Evolutionary conservation across 1,140 invertebrate genomes (phyloP).

Genomic region (Fopius arisanus): DNA sequence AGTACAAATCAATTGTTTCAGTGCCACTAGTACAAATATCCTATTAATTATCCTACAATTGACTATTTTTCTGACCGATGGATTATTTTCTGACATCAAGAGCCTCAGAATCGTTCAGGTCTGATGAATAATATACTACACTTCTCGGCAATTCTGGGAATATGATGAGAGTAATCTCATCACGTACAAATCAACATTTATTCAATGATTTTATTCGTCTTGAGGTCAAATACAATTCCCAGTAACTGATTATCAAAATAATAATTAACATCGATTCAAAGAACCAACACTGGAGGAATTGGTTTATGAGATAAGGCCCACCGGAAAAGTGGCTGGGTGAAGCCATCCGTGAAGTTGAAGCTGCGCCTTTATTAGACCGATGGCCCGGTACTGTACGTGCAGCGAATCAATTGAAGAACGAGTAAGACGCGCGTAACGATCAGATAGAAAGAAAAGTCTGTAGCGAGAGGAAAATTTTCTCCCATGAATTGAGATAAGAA

Average conservation of each 20-base stretch:
- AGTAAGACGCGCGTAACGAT: background rate
- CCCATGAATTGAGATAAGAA: constrained; percentile 33
- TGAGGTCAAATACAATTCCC: no score
- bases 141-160: no score
- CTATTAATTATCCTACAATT: no score
- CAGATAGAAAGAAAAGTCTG: background rate
- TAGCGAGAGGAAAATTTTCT: background rate
- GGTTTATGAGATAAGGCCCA: background rate
- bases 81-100: no score
- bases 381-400: constrained; percentile 40
- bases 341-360: constrained; percentile 14
- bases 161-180: no score
- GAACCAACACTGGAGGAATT: background rate
- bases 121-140: no score
- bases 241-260: background rate
- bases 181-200: no score
- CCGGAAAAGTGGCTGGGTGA: background rate
- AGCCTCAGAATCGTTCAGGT: no score
- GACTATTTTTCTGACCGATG: no score
- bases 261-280: background rate
- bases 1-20: background rate
- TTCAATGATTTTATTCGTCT: no score
- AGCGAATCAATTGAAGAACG: constrained; percentile 55
- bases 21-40: background rate
- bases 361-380: background rate